Base-by-base conservation (phyloP, 35 echinoderm and acorn worm species). In the Ptychodera flava region DNA sequence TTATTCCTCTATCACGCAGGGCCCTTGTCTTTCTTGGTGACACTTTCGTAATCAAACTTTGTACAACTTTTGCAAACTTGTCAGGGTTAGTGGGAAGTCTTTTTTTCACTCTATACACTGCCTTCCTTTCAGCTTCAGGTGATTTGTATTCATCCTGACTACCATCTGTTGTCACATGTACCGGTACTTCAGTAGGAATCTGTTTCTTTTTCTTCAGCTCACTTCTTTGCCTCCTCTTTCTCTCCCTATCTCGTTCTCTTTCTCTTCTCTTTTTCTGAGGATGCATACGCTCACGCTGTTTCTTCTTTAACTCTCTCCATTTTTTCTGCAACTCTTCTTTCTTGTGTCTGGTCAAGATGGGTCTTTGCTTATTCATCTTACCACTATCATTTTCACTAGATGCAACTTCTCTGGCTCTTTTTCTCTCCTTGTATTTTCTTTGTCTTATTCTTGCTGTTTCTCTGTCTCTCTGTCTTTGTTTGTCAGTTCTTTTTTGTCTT, bases 241-340 rank as follows among this genome's bases (percentile, higher is more conserved):
- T 33, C 81, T 80, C 35, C 12, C 32, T 78, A 80, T 88, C 86
- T 80, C 81, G 80, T 37, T 88, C 86, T 38, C 35, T 80, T 36
- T 33, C 27, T 1, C 86, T 77, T 38, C 86, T 34, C 38, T 37
- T 88, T 34, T 88, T 76, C 37, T 88, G 86, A 15, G 86, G 1
- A 29, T 31, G 80, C 78, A 88, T 80, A 12, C 6, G 22, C 6
- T 37, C 78, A 38, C 16, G 78, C 35, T 36, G 76, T 88, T 38
- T 76, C 78, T 80, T 88, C 86, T 37, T 37, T 35, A 28, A 80
- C n/a, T 76, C 77, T 87, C 16, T 36, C 16, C 35, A 29, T 80
- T 33, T 80, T 88, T 76, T 88, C 38, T 36, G 78, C 78, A n/a
- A 12, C n/a, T 88, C 35, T 80, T 37, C 38, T 88, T 37, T 22